Evolutionary conservation across 1,140 invertebrate genomes (phyloP), one percentile per base, ranked within the genome.

Genomic region (Carcinoscorpius rotundicauda): DNA sequence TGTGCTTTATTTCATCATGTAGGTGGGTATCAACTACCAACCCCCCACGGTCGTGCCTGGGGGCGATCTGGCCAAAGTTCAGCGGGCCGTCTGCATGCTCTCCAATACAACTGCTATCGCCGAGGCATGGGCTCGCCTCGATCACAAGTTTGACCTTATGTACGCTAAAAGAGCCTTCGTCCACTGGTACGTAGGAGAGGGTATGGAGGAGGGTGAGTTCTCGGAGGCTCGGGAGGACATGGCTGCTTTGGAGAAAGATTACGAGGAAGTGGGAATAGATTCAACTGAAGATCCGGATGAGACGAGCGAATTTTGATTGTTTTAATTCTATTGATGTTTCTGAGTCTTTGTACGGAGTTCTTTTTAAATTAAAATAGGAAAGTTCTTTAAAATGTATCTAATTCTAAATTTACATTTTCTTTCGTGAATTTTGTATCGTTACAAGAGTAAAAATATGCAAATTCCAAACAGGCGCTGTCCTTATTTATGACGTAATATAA

Each of bases 11-110:
- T 29, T 29, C 29, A 2, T 29, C 29, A 29, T 29, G 0, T 29
- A 75, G 73, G 78, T 79, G 11, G 75, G 77, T 66, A 80, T 87
- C 66, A 90, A 90, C 81, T 88, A 91, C 77, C 88, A 91, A 75
- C 88, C 88, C 57, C 87, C 87, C 6, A 88, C 87, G 68, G 87
- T 87, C 49, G 87, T 91, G 63, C 87, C 88, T 59, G 87, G 87
- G 10, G 87, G 88, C 60, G 89, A 92, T 77, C 77, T 92, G 70
- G 89, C 89, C 49, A 89, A 89, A 76, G 87, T 90, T 6, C 86
- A 88, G 74, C 81, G 88, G 67, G 88, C 89, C 5, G 87, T 91
- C 4, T 91, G 88, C 75, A 89, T 91, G 87, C 76, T 85, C 61
- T 81, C 80, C 64, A 83, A 83, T 74, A 84, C 81, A 5, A 84